phyloP scores from a whole-genome alignment of 2,113 vertebrate genomes.

The Corythaeola cristata region DNA sequence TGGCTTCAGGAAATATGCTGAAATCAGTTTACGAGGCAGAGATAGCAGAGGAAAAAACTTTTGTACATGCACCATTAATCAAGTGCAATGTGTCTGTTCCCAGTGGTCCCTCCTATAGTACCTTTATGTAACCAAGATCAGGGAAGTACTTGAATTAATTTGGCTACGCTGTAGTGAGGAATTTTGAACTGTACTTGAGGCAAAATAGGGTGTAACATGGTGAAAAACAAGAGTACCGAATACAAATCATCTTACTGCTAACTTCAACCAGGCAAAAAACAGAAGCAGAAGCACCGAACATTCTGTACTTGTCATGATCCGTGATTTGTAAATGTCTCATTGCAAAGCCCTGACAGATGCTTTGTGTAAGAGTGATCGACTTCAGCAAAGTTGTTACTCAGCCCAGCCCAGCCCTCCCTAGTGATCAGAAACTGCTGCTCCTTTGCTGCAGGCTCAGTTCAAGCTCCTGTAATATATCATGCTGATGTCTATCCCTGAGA shows the following conservation, averaged over 20 bases:
- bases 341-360: conserved; percentile 38
- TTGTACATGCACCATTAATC: not conserved
- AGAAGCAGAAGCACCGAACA: not conserved
- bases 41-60: not conserved
- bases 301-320: conserved; percentile 27
- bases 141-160: not conserved
- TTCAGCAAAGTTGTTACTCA: not conserved
- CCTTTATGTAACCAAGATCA: not conserved
- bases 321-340: not conserved
- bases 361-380: conserved; percentile 46
- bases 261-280: not conserved
- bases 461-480: conserved; percentile 13
- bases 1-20: not conserved
- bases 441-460: conserved; percentile 26
- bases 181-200: not conserved
- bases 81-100: not conserved
- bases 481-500: not conserved
- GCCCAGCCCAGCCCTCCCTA: not conserved
- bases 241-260: conserved; percentile 6
- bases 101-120: not conserved
- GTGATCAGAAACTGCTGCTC: conserved; percentile 14
- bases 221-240: conserved; percentile 3
- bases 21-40: not conserved
- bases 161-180: not conserved
- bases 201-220: not conserved